Percentiles rank a stretch among this genome's conserved stretches.
These are phyloP conservation scores for Oryctes rhinoceros DNA, from an alignment of 1,140 invertebrate species.

Conservation along the genomic window DNA sequence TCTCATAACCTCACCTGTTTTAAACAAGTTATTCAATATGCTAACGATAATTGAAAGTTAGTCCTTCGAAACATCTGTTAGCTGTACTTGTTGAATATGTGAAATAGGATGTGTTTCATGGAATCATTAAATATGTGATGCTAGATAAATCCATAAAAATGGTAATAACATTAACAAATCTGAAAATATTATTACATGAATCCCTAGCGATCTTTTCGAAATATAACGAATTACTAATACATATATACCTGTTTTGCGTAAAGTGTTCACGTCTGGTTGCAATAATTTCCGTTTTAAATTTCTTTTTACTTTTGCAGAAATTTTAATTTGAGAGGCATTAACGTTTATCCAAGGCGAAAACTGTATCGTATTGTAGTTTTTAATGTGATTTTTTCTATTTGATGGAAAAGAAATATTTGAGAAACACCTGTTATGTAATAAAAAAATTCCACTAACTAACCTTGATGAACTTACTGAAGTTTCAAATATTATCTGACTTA, in stretches of 20 bases:
- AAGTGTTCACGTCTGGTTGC: not conserved
- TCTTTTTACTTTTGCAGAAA: no score
- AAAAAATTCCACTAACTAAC: no score
- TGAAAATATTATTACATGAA: not conserved
- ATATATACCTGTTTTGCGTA: not conserved
- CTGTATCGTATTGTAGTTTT: no score
- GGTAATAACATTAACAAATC: not conserved
- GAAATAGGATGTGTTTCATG: slow-evolving; percentile 1
- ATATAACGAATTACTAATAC: not conserved
- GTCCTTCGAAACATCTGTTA: slow-evolving; percentile 6
- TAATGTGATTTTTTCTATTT: no score
- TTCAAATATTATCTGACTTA: no score
- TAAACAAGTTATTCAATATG: not conserved
- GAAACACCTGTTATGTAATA: no score
- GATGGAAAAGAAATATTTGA: no score
- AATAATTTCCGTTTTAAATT: no score
- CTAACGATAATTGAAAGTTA: not conserved
- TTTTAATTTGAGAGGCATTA: no score
- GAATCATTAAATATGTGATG: not conserved
- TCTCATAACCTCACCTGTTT: not conserved
- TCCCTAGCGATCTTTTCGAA: not conserved
- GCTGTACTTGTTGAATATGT: not conserved
- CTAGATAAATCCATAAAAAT: slow-evolving; percentile 1
- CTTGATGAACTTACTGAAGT: no score
- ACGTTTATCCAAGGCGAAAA: no score